phyloP scores from a whole-genome alignment of 2,888 invertebrate species.

The Sminthurinus aureus region DNA sequence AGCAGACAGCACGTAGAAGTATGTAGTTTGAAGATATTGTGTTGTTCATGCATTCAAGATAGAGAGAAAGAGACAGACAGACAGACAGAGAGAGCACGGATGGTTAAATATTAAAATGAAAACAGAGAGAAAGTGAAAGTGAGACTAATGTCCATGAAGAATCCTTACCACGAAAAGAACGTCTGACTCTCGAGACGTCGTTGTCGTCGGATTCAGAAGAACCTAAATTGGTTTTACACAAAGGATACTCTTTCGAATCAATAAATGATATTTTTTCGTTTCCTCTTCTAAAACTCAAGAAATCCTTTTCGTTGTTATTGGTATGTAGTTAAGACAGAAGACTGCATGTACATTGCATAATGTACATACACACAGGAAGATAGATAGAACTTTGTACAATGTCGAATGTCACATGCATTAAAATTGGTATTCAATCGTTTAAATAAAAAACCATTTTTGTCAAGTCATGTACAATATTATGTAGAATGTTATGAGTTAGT shows the following conservation, averaged over 20 bases:
- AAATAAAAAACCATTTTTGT: no score
- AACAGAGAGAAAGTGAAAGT: neutral
- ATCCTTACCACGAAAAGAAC: constrained; percentile 60
- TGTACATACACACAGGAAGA: no score
- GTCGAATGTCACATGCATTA: no score
- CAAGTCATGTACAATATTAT: no score
- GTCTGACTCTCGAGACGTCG: constrained; percentile 54
- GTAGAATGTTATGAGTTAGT: no score
- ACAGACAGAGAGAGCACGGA: neutral
- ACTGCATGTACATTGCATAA: no score
- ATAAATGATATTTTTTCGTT: neutral
- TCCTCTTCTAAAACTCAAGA: neutral
- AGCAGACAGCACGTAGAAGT: neutral
- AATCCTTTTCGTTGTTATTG: neutral
- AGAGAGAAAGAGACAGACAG: neutral
- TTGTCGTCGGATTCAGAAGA: constrained; percentile 52
- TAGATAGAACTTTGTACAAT: no score
- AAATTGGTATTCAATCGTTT: no score
- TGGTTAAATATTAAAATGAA: neutral
- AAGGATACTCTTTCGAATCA: constrained; percentile 5
- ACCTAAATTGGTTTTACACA: constrained; percentile 27
- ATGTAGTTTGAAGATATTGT: neutral
- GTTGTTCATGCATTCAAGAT: neutral
- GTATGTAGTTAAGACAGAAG: no score
- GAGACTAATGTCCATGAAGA: no score